Evolutionary conservation across 2,888 invertebrate genomes (phyloP), one percentile per base, ranked within the genome.

Genomic region (Hecatera dysodea): DNA sequence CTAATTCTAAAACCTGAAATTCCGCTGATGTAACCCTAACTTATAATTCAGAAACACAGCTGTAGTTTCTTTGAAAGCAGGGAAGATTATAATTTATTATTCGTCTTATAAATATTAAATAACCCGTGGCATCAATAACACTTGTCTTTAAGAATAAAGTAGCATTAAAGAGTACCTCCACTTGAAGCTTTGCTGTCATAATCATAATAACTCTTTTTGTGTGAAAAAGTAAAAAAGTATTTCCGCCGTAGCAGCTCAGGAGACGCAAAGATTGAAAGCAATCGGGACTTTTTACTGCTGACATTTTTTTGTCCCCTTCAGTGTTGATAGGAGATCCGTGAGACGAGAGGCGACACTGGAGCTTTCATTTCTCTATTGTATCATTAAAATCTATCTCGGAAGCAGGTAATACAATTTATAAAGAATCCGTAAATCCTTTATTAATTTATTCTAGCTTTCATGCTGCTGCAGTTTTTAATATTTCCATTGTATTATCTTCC

Each of bases 181-280:
- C 27, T 52, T 17, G 6, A 6, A 17, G 15, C 17, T 8, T 6
- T 44, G 29, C 15, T 36, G n/a, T 17, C n/a, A 33, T 42, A 50
- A 55, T n/a, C 4, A 29, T 6, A 29, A 29, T 4, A 29, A 29
- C 5, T 4, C 0, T n/a, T 42, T 39, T 55, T 55, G 9, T 7
- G 15, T 29, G n/a, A 62, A 39, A 50, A 9, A 15, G 0, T 19
- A 9, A 24, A 50, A 39, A 36, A 46, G 9, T 19, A 19, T 36
- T 12, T n/a, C 24, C 36, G 19, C 36, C 2, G n/a, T 55, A 39
- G 46, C 15, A 42, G 24, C 57, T 33, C 19, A 22, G 24, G 8
- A 36, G 55, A 19, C 33, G 48, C 53, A 55, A 22, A 33, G 44
- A 50, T 69, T 69, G 60, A 76, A 76, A 57, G n/a, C 48, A 61